Conservation (phyloP, 2,888 invertebrate genomes). For the Spodoptera littoralis region DNA sequence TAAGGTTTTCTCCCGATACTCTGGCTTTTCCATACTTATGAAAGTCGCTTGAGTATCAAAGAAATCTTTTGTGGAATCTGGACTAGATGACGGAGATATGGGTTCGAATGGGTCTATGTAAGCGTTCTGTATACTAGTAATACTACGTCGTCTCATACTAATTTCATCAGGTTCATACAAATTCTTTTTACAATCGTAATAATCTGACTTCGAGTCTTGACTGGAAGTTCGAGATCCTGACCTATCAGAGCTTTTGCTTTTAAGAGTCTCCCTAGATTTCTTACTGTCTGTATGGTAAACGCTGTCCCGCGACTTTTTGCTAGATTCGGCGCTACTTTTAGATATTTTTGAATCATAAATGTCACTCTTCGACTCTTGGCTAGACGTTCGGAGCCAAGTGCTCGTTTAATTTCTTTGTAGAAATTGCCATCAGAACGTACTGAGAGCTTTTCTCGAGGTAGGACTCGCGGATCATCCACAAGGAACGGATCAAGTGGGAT, state of each 20-base stretch:
- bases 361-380: constrained; percentile 92
- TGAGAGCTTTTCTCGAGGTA: constrained; percentile 92
- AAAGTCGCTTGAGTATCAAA: constrained; percentile 88
- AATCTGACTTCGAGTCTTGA: constrained; percentile 92
- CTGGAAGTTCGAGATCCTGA: constrained; percentile 91
- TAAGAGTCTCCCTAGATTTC: constrained; percentile 90
- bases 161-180: constrained; percentile 81
- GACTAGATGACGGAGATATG: constrained; percentile 90
- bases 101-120: constrained; percentile 83
- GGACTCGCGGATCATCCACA: constrained; percentile 92
- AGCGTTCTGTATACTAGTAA: constrained; percentile 77
- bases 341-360: constrained; percentile 91
- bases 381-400: constrained; percentile 91
- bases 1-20: constrained; percentile 85
- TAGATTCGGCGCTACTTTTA: constrained; percentile 90
- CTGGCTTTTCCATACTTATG: constrained; percentile 81
- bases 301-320: constrained; percentile 90
- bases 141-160: constrained; percentile 73
- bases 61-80: constrained; percentile 90
- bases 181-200: constrained; percentile 90
- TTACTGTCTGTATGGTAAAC: constrained; percentile 91
- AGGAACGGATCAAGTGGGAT: constrained; percentile 93
- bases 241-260: constrained; percentile 90
- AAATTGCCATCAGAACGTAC: constrained; percentile 93
- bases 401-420: constrained; percentile 91